phyloP scores from a whole-genome alignment of 1,140 invertebrate genomes.

The Lordiphosa mommai region DNA sequence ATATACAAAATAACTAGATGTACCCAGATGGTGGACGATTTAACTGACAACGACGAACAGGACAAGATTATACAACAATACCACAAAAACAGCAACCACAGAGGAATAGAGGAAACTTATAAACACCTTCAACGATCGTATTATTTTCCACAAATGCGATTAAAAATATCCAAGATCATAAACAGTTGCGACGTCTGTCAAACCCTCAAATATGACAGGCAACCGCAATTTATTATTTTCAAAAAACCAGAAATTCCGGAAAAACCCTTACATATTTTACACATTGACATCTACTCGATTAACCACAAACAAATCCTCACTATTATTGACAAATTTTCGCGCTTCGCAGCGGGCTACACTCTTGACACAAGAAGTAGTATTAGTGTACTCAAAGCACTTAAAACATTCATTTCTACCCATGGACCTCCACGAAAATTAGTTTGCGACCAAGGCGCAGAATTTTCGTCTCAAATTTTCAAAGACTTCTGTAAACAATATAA shows the following conservation, averaged over 20 bases:
- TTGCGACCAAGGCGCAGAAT: constrained; percentile 9
- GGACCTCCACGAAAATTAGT: constrained; percentile 6
- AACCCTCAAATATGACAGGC: constrained; percentile 8
- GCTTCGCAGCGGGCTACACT: constrained; percentile 5
- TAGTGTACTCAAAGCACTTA: neutral
- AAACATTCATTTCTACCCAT: neutral
- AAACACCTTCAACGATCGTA: neutral
- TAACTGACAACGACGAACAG: neutral
- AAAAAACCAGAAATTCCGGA: neutral
- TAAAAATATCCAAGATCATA: neutral
- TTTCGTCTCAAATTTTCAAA: constrained; percentile 6
- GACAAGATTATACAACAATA: neutral
- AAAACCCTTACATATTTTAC: constrained; percentile 10
- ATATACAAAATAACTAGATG: constrained; percentile 4
- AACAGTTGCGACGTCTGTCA: constrained; percentile 8
- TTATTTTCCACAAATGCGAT: constrained; percentile 1
- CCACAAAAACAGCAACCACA: constrained; percentile 1
- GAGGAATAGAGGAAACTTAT: neutral
- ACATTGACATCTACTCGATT: constrained; percentile 13
- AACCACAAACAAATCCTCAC: constrained; percentile 9
- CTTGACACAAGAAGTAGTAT: neutral
- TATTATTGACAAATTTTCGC: constrained; percentile 22
- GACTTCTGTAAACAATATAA: constrained; percentile 15
- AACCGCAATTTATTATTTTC: constrained; percentile 1
- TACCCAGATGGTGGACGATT: neutral